phyloP scores from a whole-genome alignment of 2,888 invertebrate genomes.

The Calephelis perditalis region DNA sequence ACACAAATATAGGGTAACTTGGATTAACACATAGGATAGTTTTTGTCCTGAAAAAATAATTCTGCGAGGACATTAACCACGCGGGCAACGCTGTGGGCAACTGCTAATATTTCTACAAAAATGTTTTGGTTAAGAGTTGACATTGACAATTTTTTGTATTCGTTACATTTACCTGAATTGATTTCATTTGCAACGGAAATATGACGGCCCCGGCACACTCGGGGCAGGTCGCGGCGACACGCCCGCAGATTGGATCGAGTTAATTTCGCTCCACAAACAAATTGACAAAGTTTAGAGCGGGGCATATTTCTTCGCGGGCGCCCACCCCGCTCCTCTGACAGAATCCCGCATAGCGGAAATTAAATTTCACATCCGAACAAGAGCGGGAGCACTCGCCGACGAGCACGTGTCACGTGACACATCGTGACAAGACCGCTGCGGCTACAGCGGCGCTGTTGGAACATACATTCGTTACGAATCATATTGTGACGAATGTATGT shows the following conservation, averaged over 20 bases:
- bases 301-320: conserved; percentile 72
- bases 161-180: conserved; percentile 46
- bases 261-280: conserved; percentile 78
- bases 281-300: conserved; percentile 78
- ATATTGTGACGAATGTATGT: too few relatives aligned
- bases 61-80: too few relatives aligned
- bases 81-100: too few relatives aligned
- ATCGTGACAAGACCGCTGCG: conserved; percentile 33
- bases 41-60: too few relatives aligned
- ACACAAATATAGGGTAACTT: too few relatives aligned
- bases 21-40: too few relatives aligned
- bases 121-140: neutral
- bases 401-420: conserved; percentile 53
- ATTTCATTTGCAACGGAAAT: conserved; percentile 48
- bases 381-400: conserved; percentile 59
- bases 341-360: conserved; percentile 74
- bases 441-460: neutral
- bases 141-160: conserved; percentile 9
- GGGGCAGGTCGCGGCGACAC: conserved; percentile 55
- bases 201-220: conserved; percentile 48
- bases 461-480: neutral
- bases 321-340: conserved; percentile 51
- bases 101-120: neutral
- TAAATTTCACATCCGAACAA: conserved; percentile 78
- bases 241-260: conserved; percentile 77